Evolutionary conservation across 2,888 invertebrate genomes (phyloP).

Genomic region (Melolontha melolontha): DNA sequence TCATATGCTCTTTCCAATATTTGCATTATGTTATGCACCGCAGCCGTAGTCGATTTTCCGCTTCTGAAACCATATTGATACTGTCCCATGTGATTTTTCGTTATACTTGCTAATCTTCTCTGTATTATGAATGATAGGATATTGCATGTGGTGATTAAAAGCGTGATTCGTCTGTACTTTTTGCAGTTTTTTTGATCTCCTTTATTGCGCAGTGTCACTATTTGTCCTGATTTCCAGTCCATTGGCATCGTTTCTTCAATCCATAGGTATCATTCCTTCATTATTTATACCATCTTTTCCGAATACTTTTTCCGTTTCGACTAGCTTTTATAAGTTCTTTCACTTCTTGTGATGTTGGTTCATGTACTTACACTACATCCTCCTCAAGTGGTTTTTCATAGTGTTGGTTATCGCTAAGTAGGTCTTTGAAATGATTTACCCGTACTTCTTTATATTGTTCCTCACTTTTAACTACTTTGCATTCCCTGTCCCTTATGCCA

Average conservation of each 20-base stretch:
- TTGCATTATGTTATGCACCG: no score
- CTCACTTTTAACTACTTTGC: no score
- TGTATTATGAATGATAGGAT: slow-evolving; percentile 27
- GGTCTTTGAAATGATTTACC: no score
- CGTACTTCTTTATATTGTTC: no score
- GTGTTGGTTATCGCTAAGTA: not conserved
- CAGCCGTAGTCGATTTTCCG: no score
- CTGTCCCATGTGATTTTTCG: not conserved
- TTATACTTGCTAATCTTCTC: not conserved
- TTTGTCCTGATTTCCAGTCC: slow-evolving; percentile 16
- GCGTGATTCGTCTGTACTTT: slow-evolving; percentile 26
- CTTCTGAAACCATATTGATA: no score
- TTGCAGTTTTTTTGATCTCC: slow-evolving; percentile 21
- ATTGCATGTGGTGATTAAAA: slow-evolving; percentile 21
- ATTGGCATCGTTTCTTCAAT: slow-evolving; percentile 15
- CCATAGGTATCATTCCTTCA: slow-evolving; percentile 21
- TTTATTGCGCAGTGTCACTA: slow-evolving; percentile 28
- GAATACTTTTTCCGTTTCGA: slow-evolving; percentile 41
- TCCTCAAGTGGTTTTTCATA: slow-evolving; percentile 46
- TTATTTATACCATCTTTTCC: slow-evolving; percentile 23
- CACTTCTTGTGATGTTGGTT: slow-evolving; percentile 47
- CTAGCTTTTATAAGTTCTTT: slow-evolving; percentile 42
- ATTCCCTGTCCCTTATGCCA: no score
- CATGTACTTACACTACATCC: slow-evolving; percentile 37
- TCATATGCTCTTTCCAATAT: no score